Base-by-base conservation (phyloP, 2,113 vertebrate species). In the Trinectes maculatus region DNA sequence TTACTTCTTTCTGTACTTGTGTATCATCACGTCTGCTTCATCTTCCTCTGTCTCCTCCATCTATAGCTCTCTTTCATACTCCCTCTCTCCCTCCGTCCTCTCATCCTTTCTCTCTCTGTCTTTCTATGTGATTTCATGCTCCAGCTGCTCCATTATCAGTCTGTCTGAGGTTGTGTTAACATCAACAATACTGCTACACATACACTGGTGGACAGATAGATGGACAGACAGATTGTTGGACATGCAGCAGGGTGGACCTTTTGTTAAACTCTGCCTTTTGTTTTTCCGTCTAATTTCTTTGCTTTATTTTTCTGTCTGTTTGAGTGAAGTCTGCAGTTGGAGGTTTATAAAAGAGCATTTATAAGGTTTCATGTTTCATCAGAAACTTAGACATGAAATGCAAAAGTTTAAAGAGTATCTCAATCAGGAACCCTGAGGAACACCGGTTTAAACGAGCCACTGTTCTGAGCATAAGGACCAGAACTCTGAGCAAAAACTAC, bases 121-220 rank as follows among this genome's bases (percentile, higher is more conserved):
- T 87, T 85, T 89, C 80, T 84, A 33, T 84, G 77, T 75, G 89
- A 87, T 90, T 90, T 90, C 86, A 90, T 85, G 89, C 89, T 84
- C 87, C 85, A 86, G 83, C 87, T 88, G 84, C 77, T 79, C 89
- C 55, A 77, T 90, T 91, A 82, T 91, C 24, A 62, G 72, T 83
- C 75, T 69, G 80, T 85, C 81, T 80, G 79, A 87, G 85, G 82
- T 89, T 83, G 66, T 82, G 78, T 88, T 88, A 85, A 79, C 85
- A 73, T 76, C 81, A 77, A 89, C 85, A 84, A 89, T 81, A 72
- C 83, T 2, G 58, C 77, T 69, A 69, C 84, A 82, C 78, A 86
- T 29, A 56, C 80, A 68, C 66, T 46, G 68, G 77, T 65, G 36
- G 77, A 86, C 61, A 53, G 62, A 77, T 42, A 74, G 71, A 75